phyloP scores from a whole-genome alignment of 2,797 vertebrate species.

The Masticophis lateralis region DNA sequence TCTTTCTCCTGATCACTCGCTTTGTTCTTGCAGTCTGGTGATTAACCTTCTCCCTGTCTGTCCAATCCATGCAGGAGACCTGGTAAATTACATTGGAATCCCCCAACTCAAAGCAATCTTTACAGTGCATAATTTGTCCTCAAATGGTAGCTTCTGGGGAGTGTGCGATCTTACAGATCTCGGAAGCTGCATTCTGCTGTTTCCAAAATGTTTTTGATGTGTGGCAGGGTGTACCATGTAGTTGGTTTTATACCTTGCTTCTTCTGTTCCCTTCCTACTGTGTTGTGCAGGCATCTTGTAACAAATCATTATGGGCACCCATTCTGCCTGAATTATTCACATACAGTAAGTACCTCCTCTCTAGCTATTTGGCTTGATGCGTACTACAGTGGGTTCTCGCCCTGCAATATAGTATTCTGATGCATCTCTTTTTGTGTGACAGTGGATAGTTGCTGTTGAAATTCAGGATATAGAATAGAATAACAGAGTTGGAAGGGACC shows the following conservation, averaged over 20 bases:
- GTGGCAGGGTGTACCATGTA: neutral
- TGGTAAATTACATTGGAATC: neutral
- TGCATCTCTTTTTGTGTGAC: neutral
- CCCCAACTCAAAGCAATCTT: neutral
- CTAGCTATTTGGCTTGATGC: neutral
- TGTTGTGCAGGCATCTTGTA: neutral
- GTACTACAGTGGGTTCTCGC: neutral
- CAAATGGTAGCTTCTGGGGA: neutral
- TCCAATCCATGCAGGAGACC: neutral
- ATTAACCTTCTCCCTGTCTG: neutral
- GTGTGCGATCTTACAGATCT: neutral
- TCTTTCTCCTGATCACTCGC: neutral
- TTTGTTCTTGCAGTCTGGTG: neutral
- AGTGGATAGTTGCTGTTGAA: neutral
- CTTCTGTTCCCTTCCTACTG: neutral
- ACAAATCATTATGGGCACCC: neutral
- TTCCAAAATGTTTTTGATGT: neutral
- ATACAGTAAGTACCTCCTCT: neutral
- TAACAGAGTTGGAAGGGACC: too few species aligned
- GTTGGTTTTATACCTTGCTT: neutral
- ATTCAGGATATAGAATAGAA: neutral
- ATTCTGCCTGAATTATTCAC: neutral
- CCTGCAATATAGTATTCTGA: neutral
- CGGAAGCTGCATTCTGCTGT: neutral
- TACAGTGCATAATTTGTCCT: neutral